Evolutionary conservation across 2,113 vertebrate species (phyloP), one percentile per base, ranked within the genome.

Genomic region (Prionailurus viverrinus): DNA sequence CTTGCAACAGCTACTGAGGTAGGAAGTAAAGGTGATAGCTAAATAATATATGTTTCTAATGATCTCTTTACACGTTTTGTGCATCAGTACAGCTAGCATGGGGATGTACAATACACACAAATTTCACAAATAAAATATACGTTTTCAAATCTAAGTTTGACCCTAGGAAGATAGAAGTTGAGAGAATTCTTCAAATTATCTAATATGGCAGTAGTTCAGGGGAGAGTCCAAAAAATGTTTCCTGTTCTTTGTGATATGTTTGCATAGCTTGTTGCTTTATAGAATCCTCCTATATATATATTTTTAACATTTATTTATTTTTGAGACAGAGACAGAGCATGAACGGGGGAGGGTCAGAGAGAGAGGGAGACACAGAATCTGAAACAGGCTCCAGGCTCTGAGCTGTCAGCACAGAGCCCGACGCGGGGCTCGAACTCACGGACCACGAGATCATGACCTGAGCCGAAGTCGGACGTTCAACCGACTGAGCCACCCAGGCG

Each of bases 1-100:
- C 41, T 97, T 99, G 79, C 93, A 98, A 29, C 98, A 99, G 93
- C 96, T 99, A 39, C 98, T 97, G 93, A 99, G 99, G 99, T 99
- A 98, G 74, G 98, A 68, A 92, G 0, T 18, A 39, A 69, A 86
- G 55, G 13, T 27, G 12, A 19, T 27, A 13, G 73, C 61, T 66
- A 76, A 84, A 1, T 39, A 41, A 8, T 39, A 5, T n/a, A 15
- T 94, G 45, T 89, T 78, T 92, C 97, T 95, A 16, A 68, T 79
- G 21, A 86, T 93, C 36, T 31, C 76, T 88, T 63, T 65, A 36
- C n/a, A 78, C 9, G 15, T 27, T 4, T 3, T 55, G 2, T 82
- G 29, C 74, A 27, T 91, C 33, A 12, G n/a, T 29, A 15, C 18
- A 51, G 12, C 23, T 6, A 15, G 41, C 25, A 11, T 5, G 51